Evolutionary conservation across 2,797 vertebrate genomes (phyloP).

Genomic region (Bradypus variegatus): DNA sequence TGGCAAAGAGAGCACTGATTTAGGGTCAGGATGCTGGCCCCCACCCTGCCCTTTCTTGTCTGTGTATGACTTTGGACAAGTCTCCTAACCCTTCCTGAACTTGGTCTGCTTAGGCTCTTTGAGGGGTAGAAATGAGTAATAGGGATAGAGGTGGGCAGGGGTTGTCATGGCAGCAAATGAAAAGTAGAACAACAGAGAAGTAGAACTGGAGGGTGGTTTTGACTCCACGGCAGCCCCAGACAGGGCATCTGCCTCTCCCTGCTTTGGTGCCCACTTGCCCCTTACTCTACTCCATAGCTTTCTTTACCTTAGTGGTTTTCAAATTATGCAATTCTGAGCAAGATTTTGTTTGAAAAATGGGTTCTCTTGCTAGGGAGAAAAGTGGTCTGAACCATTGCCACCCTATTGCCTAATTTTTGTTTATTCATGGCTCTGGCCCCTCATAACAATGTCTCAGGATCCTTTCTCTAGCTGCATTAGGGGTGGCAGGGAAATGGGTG

Average conservation of each 20-base stretch:
- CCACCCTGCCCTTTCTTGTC: background rate
- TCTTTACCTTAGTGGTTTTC: background rate
- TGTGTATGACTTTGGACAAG: background rate
- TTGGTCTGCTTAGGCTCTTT: background rate
- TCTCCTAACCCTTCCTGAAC: background rate
- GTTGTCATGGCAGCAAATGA: background rate
- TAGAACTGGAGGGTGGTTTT: background rate
- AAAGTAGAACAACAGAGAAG: background rate
- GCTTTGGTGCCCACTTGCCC: background rate
- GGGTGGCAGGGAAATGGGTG: background rate
- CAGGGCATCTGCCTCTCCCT: background rate
- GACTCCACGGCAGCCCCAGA: background rate
- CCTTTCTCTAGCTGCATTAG: background rate
- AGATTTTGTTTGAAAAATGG: constrained; percentile 12
- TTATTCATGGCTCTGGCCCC: background rate
- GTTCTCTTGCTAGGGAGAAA: background rate
- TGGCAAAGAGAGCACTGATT: background rate
- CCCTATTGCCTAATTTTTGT: background rate
- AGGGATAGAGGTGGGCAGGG: background rate
- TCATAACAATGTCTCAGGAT: background rate
- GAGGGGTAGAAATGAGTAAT: background rate
- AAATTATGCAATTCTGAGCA: background rate
- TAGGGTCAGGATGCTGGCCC: background rate
- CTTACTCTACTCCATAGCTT: background rate
- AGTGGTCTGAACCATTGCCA: constrained; percentile 5